Percentiles rank a stretch among this genome's conserved stretches.
Conservation (phyloP, 2,888 invertebrate genomes). For the Hipparchia sbordonii region DNA sequence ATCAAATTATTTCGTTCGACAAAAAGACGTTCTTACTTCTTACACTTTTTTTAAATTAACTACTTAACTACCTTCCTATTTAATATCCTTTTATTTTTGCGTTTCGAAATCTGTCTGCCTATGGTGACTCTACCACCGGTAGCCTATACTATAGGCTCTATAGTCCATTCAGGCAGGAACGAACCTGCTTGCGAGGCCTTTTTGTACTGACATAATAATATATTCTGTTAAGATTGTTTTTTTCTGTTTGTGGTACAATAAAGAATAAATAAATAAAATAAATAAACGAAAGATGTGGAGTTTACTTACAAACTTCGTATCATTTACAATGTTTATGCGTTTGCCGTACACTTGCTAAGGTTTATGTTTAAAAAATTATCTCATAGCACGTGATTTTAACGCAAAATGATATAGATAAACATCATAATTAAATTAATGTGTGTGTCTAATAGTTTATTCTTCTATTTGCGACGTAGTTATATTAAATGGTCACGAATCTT, state of each 20-base stretch:
- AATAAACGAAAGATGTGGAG: no score
- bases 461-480: conserved; percentile 48
- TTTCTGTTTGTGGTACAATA: no score
- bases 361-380: conserved; percentile 46
- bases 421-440: conserved; percentile 1
- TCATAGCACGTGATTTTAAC: conserved; percentile 55
- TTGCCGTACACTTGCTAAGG: background rate
- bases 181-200: no score
- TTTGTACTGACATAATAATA: no score
- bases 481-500: conserved; percentile 51
- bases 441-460: conserved; percentile 36
- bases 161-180: no score
- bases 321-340: background rate
- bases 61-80: background rate
- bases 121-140: no score
- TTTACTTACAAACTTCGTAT: no score
- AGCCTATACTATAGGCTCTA: no score
- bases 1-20: background rate
- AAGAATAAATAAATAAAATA: no score
- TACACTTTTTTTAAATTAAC: background rate
- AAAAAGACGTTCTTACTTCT: conserved; percentile 7
- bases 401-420: conserved; percentile 33
- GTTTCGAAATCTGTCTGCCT: no score
- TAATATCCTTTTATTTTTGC: background rate
- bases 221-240: no score